A percentile compares a stretch with the other conserved stretches of the same genome.
Conservation (phyloP, 2,113 vertebrate species). For the Thamnophis sirtalis region DNA sequence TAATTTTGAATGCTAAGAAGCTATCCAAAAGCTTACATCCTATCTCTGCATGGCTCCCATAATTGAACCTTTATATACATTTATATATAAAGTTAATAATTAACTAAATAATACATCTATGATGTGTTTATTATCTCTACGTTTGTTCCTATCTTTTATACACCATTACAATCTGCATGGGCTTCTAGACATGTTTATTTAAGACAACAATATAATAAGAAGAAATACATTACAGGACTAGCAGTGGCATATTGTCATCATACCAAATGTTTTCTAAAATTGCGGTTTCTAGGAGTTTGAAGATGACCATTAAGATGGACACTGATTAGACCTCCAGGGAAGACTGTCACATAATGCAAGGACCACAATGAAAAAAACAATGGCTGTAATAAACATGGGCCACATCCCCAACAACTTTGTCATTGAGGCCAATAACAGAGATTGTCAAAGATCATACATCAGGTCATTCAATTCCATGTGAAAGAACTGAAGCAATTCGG, state of each 20-base stretch:
- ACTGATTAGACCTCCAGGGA: not conserved
- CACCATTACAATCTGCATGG: not conserved
- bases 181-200: not conserved
- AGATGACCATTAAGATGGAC: not conserved
- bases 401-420: not conserved
- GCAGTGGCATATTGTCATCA: not conserved
- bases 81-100: not conserved
- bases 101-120: not conserved
- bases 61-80: conserved; percentile 78
- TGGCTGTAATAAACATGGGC: not conserved
- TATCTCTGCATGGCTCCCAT: not conserved
- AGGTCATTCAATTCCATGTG: not conserved
- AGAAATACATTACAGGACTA: not conserved
- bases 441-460: not conserved
- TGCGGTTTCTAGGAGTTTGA: not conserved
- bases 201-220: not conserved
- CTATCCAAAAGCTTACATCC: not conserved
- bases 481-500: not conserved
- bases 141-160: not conserved
- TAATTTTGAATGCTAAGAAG: not conserved
- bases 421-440: not conserved
- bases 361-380: not conserved
- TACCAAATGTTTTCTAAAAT: not conserved
- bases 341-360: not conserved
- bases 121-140: not conserved